phyloP scores from a whole-genome alignment of 2,113 vertebrate species.

The Boulengeromyrus knoepffleri region DNA sequence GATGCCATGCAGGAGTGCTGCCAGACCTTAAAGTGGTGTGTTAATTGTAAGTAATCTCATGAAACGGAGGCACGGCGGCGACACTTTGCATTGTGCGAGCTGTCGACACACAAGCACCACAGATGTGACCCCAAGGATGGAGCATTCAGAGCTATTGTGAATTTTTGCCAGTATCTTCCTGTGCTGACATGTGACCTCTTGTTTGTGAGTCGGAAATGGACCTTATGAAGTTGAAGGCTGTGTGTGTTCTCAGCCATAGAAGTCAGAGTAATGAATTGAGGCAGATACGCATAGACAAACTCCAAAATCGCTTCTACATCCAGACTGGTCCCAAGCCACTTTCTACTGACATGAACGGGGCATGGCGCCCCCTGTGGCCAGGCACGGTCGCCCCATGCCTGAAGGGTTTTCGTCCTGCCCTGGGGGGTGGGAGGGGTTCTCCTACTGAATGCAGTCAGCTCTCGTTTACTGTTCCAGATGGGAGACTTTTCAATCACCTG shows the following conservation, averaged over 20 bases:
- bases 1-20: not conserved
- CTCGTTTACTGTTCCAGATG: conserved; percentile 68
- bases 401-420: conserved; percentile 70
- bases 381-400: not conserved
- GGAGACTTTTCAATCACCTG: conserved; percentile 75
- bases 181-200: not conserved
- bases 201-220: not conserved
- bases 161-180: not conserved
- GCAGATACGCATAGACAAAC: not conserved
- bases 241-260: not conserved
- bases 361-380: not conserved
- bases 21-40: not conserved
- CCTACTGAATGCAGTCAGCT: conserved; percentile 70
- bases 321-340: not conserved
- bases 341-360: not conserved
- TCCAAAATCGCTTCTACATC: not conserved
- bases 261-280: not conserved
- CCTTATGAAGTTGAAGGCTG: not conserved
- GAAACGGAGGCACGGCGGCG: not conserved
- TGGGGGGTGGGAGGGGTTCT: conserved; percentile 51
- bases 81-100: not conserved
- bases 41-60: not conserved
- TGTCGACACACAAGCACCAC: not conserved
- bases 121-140: not conserved
- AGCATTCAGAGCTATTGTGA: not conserved